Conservation (phyloP, 2,113 vertebrate genomes). For the Anguilla rostrata region DNA sequence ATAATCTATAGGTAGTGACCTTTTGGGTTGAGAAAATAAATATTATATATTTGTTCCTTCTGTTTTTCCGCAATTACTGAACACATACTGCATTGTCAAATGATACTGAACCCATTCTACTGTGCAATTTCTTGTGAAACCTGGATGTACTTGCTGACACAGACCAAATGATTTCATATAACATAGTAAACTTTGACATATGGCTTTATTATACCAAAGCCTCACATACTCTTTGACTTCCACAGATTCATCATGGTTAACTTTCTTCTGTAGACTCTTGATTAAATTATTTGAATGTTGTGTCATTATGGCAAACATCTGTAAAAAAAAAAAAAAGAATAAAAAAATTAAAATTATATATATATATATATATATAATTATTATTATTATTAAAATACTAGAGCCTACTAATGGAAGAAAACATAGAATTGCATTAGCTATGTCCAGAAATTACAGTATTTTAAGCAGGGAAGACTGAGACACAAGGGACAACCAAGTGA, state of each 20-base stretch:
- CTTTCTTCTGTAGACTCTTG: slow-evolving; percentile 62
- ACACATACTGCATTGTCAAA: too few species aligned
- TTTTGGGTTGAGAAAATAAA: neutral
- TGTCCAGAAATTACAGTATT: neutral
- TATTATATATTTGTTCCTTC: too few species aligned
- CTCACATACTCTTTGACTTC: slow-evolving; percentile 54
- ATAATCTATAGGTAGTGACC: neutral
- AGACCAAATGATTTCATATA: neutral
- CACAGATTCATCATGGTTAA: slow-evolving; percentile 53
- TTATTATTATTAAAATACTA: too few species aligned
- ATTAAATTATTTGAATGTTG: slow-evolving; percentile 66
- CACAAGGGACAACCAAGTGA: neutral
- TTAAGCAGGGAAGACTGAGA: neutral
- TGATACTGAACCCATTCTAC: neutral
- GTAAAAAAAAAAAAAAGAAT: neutral
- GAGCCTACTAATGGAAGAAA: too few species aligned
- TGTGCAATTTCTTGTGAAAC: neutral
- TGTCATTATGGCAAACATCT: slow-evolving; percentile 78
- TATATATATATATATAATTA: too few species aligned
- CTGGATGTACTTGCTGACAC: neutral
- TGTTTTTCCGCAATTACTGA: neutral
- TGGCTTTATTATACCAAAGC: neutral
- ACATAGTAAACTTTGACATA: neutral
- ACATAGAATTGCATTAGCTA: too few species aligned
- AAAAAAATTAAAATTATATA: neutral